phyloP scores from a whole-genome alignment of 2,113 vertebrate genomes.

The Vulpes vulpes region DNA sequence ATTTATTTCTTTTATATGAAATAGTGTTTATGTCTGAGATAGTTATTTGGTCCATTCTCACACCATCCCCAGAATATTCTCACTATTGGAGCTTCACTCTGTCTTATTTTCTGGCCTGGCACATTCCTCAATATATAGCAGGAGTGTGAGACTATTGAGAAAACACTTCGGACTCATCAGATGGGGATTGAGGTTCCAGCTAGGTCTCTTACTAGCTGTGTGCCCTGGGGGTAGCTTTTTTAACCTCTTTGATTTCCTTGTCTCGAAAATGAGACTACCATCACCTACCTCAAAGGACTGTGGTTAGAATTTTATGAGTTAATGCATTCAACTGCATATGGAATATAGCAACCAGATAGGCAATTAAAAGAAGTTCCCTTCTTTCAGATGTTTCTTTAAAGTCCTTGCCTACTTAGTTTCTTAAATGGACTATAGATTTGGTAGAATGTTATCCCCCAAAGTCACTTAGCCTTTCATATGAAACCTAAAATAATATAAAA shows the following conservation, averaged over 20 bases:
- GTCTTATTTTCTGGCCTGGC: neutral
- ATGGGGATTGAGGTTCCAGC: neutral
- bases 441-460: neutral
- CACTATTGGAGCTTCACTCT: neutral
- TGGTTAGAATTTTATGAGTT: neutral
- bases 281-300: neutral
- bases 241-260: neutral
- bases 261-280: neutral
- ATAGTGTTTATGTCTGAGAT: neutral
- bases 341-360: neutral
- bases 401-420: neutral
- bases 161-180: neutral
- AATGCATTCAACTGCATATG: neutral
- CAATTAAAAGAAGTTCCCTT: neutral
- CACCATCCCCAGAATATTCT: neutral
- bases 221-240: neutral
- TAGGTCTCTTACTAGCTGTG: neutral
- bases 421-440: neutral
- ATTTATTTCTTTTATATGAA: slow-evolving; percentile 1
- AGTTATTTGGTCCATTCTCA: neutral
- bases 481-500: slow-evolving; percentile 17
- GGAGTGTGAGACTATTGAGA: neutral
- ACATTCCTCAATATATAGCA: neutral
- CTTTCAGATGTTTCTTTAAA: neutral
- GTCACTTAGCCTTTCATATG: neutral